Base-by-base conservation (phyloP, 2,113 vertebrate species). In the Myiozetetes cayanensis region DNA sequence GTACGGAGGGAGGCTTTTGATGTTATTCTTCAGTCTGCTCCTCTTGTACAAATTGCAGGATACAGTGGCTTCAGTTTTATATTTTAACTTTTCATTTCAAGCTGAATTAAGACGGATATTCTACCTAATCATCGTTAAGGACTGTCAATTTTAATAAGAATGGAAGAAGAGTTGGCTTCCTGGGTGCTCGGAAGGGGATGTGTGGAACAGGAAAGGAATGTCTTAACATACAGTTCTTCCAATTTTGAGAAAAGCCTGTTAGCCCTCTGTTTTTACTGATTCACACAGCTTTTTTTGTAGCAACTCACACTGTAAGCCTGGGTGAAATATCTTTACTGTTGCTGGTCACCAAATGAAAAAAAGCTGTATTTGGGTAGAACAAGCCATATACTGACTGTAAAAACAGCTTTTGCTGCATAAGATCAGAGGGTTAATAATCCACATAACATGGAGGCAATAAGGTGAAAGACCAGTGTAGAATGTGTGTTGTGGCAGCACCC, bases 111-210 rank as follows among this genome's bases (percentile, higher is more conserved):
- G 78, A 63, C 17, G 28, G 74, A 74, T 81, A n/a, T 67, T 53
- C 37, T 67, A n/a, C 28, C 2, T 33, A 43, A 43, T 52, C 0
- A 0, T 52, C n/a, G 20, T 63, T 22, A 72, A 72, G 24, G 37
- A 25, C 35, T 59, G 27, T 50, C 27, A 33, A 12, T 87, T 79
- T 85, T 27, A 37, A 31, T 49, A 65, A 52, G 19, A 47, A 44
- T 15, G n/a, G 47, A 67, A 55, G 85, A 88, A 87, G 33, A 43
- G 1, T 8, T 39, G 49, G 7, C 23, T 75, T 75, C 41, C 81
- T 1, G 2, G 7, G 9, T 73, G 8, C 18, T 82, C 55, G 33
- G 70, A 91, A 52, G 8, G 6, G 21, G 33, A 41, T 47, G 8
- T 4, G 2, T 62, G 53, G 19, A 76, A n/a, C 3, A 59, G 24